Percentiles rank a stretch among this genome's conserved stretches.
Evolutionary conservation across 2,113 vertebrate genomes (phyloP).

Genomic region (Grammomys surdaster): DNA sequence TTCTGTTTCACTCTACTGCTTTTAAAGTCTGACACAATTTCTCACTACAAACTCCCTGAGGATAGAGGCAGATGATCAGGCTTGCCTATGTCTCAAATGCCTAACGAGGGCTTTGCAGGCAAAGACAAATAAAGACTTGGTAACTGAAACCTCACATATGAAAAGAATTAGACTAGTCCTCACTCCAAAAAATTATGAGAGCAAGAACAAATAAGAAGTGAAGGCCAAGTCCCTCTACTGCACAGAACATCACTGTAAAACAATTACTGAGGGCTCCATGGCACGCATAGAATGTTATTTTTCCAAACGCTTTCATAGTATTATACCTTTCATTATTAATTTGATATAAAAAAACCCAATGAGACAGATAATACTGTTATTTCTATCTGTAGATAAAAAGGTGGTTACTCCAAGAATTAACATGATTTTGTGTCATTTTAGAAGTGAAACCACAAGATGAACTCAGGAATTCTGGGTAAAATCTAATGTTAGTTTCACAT

Average conservation of each 20-base stretch:
- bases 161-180: conserved; percentile 73
- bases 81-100: not conserved
- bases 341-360: not conserved
- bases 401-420: not conserved
- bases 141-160: conserved; percentile 63
- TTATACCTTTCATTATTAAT: conserved; percentile 53
- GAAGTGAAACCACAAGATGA: conserved; percentile 46
- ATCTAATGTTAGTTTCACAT: conserved; percentile 18
- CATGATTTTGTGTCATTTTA: conserved; percentile 42
- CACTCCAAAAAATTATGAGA: conserved; percentile 63
- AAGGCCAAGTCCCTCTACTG: conserved; percentile 6
- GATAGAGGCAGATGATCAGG: not conserved
- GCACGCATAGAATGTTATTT: conserved; percentile 50
- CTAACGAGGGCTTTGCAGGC: conserved; percentile 21
- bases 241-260: conserved; percentile 42
- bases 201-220: conserved; percentile 56
- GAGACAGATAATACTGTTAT: conserved; percentile 26
- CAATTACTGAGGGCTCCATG: not conserved
- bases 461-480: conserved; percentile 46
- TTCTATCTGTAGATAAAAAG: conserved; percentile 29
- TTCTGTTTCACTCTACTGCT: not conserved
- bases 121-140: conserved; percentile 57
- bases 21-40: conserved; percentile 36
- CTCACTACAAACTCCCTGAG: conserved; percentile 10
- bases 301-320: conserved; percentile 41